Conservation (phyloP, 1,140 invertebrate species). For the Heterodera schachtii region DNA sequence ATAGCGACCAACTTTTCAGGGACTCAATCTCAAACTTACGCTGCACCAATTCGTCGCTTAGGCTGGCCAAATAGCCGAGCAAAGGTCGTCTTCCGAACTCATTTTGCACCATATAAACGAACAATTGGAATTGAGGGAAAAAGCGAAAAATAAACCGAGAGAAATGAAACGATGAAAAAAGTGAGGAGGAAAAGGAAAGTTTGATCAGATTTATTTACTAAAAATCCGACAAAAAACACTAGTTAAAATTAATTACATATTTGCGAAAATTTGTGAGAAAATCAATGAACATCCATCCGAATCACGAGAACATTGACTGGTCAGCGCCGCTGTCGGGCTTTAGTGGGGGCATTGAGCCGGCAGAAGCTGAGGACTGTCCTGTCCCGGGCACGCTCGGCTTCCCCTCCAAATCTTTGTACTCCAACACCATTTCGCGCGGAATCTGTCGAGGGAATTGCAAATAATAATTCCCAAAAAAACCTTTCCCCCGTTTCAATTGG, state of each 20-base stretch:
- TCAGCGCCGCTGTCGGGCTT: constrained; percentile 13
- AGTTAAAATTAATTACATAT: constrained; percentile 1
- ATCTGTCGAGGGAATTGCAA: constrained; percentile 38
- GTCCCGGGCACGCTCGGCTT: constrained; percentile 38
- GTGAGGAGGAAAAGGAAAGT: not conserved
- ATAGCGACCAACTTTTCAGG: not conserved
- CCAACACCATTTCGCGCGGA: constrained; percentile 59
- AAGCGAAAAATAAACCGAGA: not conserved
- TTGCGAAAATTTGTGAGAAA: constrained; percentile 2
- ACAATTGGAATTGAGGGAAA: not conserved
- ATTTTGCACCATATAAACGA: not conserved
- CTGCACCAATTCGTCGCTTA: constrained; percentile 35
- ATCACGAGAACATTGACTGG: constrained; percentile 29
- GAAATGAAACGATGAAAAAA: not conserved
- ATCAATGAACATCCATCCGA: not conserved
- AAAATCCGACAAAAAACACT: constrained; percentile 1
- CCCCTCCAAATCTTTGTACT: constrained; percentile 60
- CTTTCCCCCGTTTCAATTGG: constrained; percentile 10
- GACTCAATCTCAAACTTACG: not conserved
- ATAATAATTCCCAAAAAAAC: constrained; percentile 5
- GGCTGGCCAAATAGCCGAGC: constrained; percentile 33
- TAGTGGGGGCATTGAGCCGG: constrained; percentile 12
- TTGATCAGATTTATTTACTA: constrained; percentile 8
- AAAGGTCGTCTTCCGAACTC: constrained; percentile 25
- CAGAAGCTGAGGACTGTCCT: constrained; percentile 19